Conservation (phyloP, 2,888 invertebrate species). For the Hecatera dysodea region DNA sequence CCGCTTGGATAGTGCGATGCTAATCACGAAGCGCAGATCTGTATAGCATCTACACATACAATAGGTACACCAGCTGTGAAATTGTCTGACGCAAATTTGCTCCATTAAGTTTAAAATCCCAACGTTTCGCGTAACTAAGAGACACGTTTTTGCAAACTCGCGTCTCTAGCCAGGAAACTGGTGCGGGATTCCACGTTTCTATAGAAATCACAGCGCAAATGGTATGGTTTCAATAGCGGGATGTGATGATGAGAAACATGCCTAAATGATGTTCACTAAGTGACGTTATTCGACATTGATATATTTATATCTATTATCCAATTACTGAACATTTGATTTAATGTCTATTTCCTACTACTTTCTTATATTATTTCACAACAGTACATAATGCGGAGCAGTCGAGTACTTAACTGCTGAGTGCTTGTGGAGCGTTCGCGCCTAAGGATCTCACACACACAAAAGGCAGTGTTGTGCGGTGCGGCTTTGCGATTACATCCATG, state of each 20-base stretch:
- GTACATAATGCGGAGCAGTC: not conserved
- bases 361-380: not conserved
- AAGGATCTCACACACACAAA: not conserved
- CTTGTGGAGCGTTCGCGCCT: not conserved
- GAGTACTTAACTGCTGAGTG: not conserved
- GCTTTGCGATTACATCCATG: not conserved
- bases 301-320: not conserved
- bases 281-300: not conserved
- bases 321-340: not conserved
- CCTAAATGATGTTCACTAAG: not conserved
- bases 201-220: constrained; percentile 2
- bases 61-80: constrained; percentile 29
- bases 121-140: constrained; percentile 25
- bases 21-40: constrained; percentile 34
- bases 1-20: constrained; percentile 28
- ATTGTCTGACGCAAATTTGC: constrained; percentile 39
- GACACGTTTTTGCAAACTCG: constrained; percentile 2
- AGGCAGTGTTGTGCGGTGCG: too few relatives aligned
- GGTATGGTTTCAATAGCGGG: too few relatives aligned
- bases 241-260: too few relatives aligned
- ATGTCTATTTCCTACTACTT: not conserved
- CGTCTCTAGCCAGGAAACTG: constrained; percentile 4
- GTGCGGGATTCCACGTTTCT: not conserved
- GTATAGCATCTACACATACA: constrained; percentile 26
- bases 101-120: constrained; percentile 35